phyloP scores from a whole-genome alignment of 2,113 vertebrate species.

The Gadus chalcogrammus region DNA sequence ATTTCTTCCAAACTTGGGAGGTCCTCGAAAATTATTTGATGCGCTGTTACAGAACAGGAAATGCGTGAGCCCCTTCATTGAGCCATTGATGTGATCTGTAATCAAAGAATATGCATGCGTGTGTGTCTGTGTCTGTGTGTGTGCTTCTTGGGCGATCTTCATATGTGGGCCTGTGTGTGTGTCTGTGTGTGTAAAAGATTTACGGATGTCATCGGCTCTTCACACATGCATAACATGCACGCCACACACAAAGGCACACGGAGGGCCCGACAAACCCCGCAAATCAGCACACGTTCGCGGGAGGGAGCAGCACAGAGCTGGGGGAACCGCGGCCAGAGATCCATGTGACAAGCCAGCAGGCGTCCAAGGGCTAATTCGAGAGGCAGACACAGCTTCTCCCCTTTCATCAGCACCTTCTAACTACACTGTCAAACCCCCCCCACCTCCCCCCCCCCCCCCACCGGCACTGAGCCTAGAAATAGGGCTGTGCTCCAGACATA shows the following conservation, averaged over 20 bases:
- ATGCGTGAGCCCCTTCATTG: constrained; percentile 29
- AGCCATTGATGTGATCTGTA: constrained; percentile 26
- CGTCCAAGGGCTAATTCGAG: constrained; percentile 78
- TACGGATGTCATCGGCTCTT: constrained; percentile 8
- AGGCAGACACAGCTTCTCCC: constrained; percentile 61
- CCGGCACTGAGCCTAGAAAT: constrained; percentile 53
- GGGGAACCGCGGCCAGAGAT: constrained; percentile 33
- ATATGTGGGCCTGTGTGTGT: background rate
- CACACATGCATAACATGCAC: constrained; percentile 32
- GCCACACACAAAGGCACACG: constrained; percentile 23
- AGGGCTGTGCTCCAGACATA: constrained; percentile 33
- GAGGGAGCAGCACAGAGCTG: constrained; percentile 50
- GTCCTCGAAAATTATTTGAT: constrained; percentile 23
- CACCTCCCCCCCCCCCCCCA: constrained; percentile 28
- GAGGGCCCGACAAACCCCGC: background rate
- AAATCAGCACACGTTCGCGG: constrained; percentile 4
- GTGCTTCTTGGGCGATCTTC: background rate
- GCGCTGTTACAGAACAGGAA: constrained; percentile 22
- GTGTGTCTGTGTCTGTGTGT: background rate
- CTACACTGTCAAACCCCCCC: constrained; percentile 68
- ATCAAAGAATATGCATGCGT: constrained; percentile 19
- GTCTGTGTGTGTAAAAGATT: constrained; percentile 9
- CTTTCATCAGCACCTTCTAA: constrained; percentile 76
- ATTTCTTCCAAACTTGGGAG: constrained; percentile 32
- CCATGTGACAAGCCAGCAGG: constrained; percentile 62